Evolutionary conservation across 2,888 invertebrate species (phyloP), one percentile per base, ranked within the genome.

Genomic region (Cynaeus angustus): DNA sequence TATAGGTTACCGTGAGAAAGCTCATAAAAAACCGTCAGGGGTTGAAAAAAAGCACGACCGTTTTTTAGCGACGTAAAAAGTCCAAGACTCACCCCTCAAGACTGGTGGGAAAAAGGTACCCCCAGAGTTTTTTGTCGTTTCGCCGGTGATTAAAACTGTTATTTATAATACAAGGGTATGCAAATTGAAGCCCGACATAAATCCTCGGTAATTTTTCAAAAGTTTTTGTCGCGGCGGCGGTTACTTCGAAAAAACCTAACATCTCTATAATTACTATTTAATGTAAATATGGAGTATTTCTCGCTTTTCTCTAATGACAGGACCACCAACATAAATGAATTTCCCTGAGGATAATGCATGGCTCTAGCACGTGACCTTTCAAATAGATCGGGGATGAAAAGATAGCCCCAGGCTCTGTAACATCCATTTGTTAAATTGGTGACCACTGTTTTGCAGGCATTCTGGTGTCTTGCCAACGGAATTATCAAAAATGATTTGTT

Each of bases 191-290:
- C 79, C 78, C 50, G 56, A 74, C 64, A 82, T 84, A 83, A 82
- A 83, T 84, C 77, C 77, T 79, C 59, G 72, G 78, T 80, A 81
- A 80, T 84, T 83, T 84, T 81, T 83, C 82, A 80, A 74, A 73
- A 74, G 71, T 66, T 75, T 77, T 78, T 78, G 65, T 71, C 37
- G 38, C 12, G 7, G 14, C 48, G 71, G 70, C 71, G 69, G 73
- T 70, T 75, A 50, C 70, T 8, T 41, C 71, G 70, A 77, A 78
- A 79, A 79, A 75, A 66, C 28, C 67, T 73, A 78, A 79, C 79
- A 75, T 77, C 79, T 77, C 71, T 75, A 79, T 81, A 80, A 82
- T 81, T 80, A 76, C 66, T 66, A 61, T 74, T 75, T 75, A 75
- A 77, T 77, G 55, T 66, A 66, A 70, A 70, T 70, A 61, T 45